Percentiles rank a stretch among this genome's conserved stretches.
Evolutionary conservation across 1,140 invertebrate species (phyloP).

Genomic region (Meteorus sp.): DNA sequence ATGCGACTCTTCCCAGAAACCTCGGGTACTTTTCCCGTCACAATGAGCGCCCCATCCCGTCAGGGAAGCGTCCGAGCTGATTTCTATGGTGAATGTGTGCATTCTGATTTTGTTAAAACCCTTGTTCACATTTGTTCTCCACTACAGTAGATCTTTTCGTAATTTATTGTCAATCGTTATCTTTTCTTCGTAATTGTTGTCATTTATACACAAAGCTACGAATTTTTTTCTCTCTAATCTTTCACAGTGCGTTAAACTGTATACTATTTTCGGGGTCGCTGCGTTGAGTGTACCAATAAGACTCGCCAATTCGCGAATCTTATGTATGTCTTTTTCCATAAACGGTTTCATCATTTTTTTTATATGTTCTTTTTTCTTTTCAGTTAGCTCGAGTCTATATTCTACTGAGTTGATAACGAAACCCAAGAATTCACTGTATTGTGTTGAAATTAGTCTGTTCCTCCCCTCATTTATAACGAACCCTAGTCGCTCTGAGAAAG

Average conservation of each 20-base stretch:
- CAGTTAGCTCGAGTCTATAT: neutral
- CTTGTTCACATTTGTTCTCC: conserved; percentile 22
- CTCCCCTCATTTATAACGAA: neutral
- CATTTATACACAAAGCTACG: conserved; percentile 9
- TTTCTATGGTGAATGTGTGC: conserved; percentile 25
- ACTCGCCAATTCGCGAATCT: too few relatives aligned
- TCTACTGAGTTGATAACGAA: neutral
- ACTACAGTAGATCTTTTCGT: conserved; percentile 30
- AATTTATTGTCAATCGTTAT: neutral
- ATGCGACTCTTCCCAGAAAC: conserved; percentile 31
- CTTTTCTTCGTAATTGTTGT: neutral
- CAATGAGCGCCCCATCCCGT: conserved; percentile 34
- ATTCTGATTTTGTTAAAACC: conserved; percentile 21
- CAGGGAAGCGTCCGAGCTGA: conserved; percentile 34
- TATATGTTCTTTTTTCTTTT: neutral
- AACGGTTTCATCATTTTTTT: neutral
- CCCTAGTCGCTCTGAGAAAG: neutral
- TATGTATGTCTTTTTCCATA: too few relatives aligned
- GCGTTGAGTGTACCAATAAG: too few relatives aligned
- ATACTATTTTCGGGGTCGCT: conserved; percentile 20
- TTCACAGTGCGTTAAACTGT: conserved; percentile 29
- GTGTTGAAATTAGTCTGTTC: neutral
- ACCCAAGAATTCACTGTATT: neutral
- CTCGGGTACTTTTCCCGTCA: conserved; percentile 23
- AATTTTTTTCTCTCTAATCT: conserved; percentile 27